Evolutionary conservation across 2,797 vertebrate species (phyloP), one percentile per base, ranked within the genome.

Genomic region (Novumbra hubbsi): DNA sequence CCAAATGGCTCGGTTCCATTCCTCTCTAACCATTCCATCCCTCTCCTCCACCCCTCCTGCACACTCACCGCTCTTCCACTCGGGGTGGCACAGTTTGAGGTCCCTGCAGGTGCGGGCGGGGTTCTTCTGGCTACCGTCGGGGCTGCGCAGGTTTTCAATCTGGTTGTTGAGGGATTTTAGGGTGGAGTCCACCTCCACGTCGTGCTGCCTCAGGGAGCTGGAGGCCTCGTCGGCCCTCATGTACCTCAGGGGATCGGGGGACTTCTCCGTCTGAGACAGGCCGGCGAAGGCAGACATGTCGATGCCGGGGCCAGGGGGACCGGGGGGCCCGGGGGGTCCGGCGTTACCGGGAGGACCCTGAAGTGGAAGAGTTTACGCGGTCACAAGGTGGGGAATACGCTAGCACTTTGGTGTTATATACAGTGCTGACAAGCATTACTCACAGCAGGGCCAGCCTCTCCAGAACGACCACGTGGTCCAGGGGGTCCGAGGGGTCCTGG

Each of bases 241-340:
- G 94, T 99, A 99, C 76, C 97, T 96, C 82, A 98, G 81, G 62
- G 98, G 97, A 84, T 99, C 97, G 0, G 97, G 93, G 52, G 95
- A 95, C 86, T 99, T 99, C 91, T 99, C 98, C 0, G 91, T 80
- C 84, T 94, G 95, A 34, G 95, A 93, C 74, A 98, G 84, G 49
- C 96, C 96, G 1, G 97, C 97, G 0, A 99, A 99, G 8, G 97
- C 97, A 0, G 98, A 98, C 95, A 99, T 96, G 89, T 99, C 98
- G 2, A 99, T 98, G 68, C 98, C 98, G 0, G 97, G 95, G 77
- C 98, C 98, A 0, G 98, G 97, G 45, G 97, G 96, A 0, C 98
- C 98, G 0, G 98, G 98, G 75, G 96, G 97, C 16, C 98, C 98
- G 0, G 98, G 97, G 3, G 95, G 97, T 30, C 97, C 98, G 0